A percentile compares a stretch with the other conserved stretches of the same genome.
phyloP scores from a whole-genome alignment of 2,888 invertebrate genomes.

The Sepiola atlantica region DNA sequence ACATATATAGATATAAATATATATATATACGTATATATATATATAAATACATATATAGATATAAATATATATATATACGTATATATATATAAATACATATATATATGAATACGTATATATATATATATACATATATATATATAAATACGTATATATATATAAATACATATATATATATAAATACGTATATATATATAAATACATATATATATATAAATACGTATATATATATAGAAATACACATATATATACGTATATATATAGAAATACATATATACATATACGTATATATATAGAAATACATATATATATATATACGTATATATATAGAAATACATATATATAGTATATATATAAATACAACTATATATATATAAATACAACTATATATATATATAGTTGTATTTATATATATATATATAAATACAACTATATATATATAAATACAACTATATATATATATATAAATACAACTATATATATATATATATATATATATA shows the following conservation, averaged over 20 bases:
- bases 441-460: no score
- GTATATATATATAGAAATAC: not conserved
- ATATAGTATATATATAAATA: no score
- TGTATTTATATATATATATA: no score
- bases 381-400: no score
- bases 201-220: not conserved
- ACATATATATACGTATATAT: not conserved
- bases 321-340: not conserved
- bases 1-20: not conserved
- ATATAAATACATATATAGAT: not conserved
- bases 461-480: no score
- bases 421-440: no score
- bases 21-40: not conserved
- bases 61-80: not conserved
- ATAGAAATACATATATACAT: not conserved
- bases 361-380: no score
- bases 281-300: not conserved
- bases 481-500: no score
- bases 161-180: not conserved
- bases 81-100: not conserved
- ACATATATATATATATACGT: not conserved
- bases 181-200: not conserved
- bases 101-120: not conserved
- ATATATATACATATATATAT: not conserved
- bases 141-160: not conserved